A percentile compares a stretch with the other conserved stretches of the same genome.
These are phyloP conservation scores for Penaeus chinensis DNA, from an alignment of 1,140 invertebrate genomes.

Conservation along the genomic window DNA sequence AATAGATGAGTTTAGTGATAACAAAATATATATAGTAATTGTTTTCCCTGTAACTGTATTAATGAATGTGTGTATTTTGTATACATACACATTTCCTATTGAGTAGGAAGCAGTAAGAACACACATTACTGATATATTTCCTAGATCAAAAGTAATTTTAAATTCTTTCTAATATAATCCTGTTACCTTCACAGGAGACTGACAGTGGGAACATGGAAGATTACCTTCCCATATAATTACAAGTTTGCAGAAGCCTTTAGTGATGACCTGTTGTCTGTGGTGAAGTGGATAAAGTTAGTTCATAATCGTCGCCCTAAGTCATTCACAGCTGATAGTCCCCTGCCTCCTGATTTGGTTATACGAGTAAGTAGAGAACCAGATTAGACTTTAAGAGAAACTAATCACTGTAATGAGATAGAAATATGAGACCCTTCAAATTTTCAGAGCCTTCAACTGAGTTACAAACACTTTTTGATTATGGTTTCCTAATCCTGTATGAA, in stretches of 20 bases:
- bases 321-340: slow-evolving; percentile 75
- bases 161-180: background rate
- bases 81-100: too few relatives aligned
- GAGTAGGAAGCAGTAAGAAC: too few relatives aligned
- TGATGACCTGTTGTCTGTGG: slow-evolving; percentile 87
- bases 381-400: background rate
- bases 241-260: slow-evolving; percentile 93
- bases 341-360: slow-evolving; percentile 89
- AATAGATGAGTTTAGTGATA: background rate
- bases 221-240: slow-evolving; percentile 92
- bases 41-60: background rate
- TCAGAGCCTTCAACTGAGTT: too few relatives aligned
- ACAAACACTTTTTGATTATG: too few relatives aligned
- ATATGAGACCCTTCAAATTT: too few relatives aligned
- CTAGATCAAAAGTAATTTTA: background rate
- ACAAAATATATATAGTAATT: background rate
- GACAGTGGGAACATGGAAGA: slow-evolving; percentile 77
- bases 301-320: slow-evolving; percentile 80
- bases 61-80: too few relatives aligned
- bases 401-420: too few relatives aligned
- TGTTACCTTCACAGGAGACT: slow-evolving; percentile 68
- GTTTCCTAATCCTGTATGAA: too few relatives aligned
- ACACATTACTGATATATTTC: too few relatives aligned
- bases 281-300: slow-evolving; percentile 92
- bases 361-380: slow-evolving; percentile 74